phyloP scores from a whole-genome alignment of 2,797 vertebrate genomes.

The Syngnathus rostellatus region DNA sequence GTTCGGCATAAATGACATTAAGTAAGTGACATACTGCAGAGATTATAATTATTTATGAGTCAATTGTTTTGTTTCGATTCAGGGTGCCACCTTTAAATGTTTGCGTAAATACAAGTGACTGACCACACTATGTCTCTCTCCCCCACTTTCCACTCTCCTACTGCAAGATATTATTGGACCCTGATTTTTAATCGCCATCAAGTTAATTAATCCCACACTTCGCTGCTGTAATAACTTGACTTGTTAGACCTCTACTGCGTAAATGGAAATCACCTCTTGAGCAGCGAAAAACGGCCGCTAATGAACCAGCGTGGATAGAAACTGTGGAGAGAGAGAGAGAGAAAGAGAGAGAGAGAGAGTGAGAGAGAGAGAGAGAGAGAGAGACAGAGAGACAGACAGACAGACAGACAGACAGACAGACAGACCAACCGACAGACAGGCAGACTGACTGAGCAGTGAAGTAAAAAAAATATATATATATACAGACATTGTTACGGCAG shows the following conservation, averaged over 20 bases:
- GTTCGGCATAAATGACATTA: conserved; percentile 38
- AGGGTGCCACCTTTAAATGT: conserved; percentile 33
- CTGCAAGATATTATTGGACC: conserved; percentile 37
- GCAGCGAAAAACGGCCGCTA: conserved; percentile 45
- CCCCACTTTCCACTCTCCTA: not conserved
- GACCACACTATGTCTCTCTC: conserved; percentile 3
- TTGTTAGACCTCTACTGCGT: conserved; percentile 55
- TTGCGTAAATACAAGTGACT: conserved; percentile 29
- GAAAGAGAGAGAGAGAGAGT: not conserved
- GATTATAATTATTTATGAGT: conserved; percentile 48
- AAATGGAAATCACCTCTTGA: conserved; percentile 59
- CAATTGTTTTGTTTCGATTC: conserved; percentile 29
- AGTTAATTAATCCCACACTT: conserved; percentile 73
- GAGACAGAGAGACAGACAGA: too few relatives aligned
- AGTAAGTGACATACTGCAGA: conserved; percentile 27
- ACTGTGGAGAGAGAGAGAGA: not conserved
- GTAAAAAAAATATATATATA: too few relatives aligned
- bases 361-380: too few relatives aligned
- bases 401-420: too few relatives aligned
- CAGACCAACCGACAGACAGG: too few relatives aligned
- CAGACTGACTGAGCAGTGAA: too few relatives aligned
- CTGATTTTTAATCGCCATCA: conserved; percentile 54
- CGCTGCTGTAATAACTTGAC: conserved; percentile 66
- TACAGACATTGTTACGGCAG: too few relatives aligned
- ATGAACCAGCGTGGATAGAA: conserved; percentile 27